Percentiles rank a stretch among this genome's conserved stretches.
Evolutionary conservation across 2,113 vertebrate genomes (phyloP).

Genomic region (Catharus fuscescens): DNA sequence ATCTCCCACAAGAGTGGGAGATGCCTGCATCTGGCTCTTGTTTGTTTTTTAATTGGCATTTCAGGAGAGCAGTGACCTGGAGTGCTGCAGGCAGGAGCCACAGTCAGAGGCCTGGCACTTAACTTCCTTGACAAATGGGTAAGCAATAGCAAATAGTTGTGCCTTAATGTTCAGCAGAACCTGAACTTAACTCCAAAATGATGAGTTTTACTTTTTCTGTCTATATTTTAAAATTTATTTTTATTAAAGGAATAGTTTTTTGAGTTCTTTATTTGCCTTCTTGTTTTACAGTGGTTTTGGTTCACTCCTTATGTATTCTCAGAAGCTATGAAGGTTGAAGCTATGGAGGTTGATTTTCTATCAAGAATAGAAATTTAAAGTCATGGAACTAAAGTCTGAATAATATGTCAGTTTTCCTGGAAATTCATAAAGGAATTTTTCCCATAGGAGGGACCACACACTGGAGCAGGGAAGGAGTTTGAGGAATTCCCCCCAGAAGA

Average conservation of each 20-base stretch:
- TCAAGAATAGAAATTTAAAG: not conserved
- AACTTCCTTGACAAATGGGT: not conserved
- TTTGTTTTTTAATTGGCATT: not conserved
- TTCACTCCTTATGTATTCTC: not conserved
- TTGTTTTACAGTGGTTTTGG: not conserved
- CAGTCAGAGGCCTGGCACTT: not conserved
- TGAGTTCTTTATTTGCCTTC: not conserved
- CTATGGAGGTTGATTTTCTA: not conserved
- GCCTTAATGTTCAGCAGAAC: not conserved
- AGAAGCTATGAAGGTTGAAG: not conserved
- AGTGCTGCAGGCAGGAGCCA: not conserved
- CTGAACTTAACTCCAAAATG: not conserved
- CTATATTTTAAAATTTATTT: not conserved
- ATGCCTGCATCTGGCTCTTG: not conserved
- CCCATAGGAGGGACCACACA: not conserved
- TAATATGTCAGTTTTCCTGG: not conserved
- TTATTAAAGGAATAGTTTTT: not conserved
- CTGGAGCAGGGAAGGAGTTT: not conserved
- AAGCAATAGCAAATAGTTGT: not conserved
- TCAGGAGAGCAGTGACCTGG: not conserved
- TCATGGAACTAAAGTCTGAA: not conserved
- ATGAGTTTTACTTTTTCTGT: not conserved
- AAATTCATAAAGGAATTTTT: not conserved
- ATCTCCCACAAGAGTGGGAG: not conserved
- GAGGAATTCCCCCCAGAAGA: not conserved